Evolutionary conservation across 2,113 vertebrate species (phyloP).

Genomic region (Amblyornis subalaris): DNA sequence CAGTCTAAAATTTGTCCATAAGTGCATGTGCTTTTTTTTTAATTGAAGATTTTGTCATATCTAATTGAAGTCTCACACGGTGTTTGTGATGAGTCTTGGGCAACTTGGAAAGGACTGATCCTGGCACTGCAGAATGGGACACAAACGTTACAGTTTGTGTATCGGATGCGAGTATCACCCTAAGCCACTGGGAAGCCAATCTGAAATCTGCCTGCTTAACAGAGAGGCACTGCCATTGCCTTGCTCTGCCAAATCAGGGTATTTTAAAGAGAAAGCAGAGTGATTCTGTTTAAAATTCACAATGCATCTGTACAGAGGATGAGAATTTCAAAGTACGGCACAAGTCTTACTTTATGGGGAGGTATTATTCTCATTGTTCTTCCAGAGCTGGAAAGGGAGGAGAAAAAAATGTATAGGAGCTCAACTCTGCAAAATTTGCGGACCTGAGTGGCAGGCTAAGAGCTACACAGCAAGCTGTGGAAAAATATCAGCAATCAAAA

Average conservation of each 20-base stretch:
- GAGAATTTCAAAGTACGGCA: background rate
- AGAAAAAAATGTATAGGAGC: background rate
- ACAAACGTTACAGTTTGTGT: accelerated
- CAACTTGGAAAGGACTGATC: background rate
- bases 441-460: background rate
- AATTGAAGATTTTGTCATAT: background rate
- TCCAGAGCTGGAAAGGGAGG: background rate
- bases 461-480: background rate
- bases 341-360: background rate
- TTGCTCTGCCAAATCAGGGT: background rate
- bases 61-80: accelerated
- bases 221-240: background rate
- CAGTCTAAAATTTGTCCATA: background rate
- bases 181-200: background rate
- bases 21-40: background rate
- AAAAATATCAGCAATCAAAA: background rate
- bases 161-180: accelerated
- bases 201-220: background rate
- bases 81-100: background rate
- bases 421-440: background rate
- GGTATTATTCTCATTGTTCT: background rate
- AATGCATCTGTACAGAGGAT: background rate
- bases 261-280: background rate
- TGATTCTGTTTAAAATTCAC: background rate
- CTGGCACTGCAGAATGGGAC: background rate